Evolutionary conservation across 2,113 vertebrate genomes (phyloP).

Genomic region (Oncorhynchus keta): DNA sequence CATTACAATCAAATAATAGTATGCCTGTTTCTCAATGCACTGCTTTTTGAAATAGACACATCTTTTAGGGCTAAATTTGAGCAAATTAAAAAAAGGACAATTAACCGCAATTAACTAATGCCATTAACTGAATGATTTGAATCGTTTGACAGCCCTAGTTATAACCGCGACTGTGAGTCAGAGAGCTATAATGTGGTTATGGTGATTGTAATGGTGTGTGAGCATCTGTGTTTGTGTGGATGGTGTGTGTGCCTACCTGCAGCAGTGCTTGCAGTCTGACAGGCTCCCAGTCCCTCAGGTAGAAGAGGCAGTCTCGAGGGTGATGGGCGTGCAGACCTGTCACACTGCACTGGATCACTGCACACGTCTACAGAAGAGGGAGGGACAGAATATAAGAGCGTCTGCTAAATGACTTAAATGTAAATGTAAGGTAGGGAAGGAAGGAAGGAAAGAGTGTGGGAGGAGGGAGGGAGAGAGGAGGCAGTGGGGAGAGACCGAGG

Average conservation of each 20-base stretch:
- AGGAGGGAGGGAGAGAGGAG: not conserved
- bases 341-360: conserved; percentile 74
- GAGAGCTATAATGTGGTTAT: not conserved
- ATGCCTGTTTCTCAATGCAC: too few species aligned
- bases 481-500: not conserved
- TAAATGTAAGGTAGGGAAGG: not conserved
- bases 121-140: too few species aligned
- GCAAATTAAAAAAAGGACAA: too few species aligned
- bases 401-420: too few species aligned
- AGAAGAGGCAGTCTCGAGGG: conserved; percentile 89
- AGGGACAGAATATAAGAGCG: not conserved
- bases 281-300: conserved; percentile 86
- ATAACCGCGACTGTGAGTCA: not conserved
- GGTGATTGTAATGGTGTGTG: conserved; percentile 1
- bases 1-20: too few species aligned
- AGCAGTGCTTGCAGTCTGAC: conserved; percentile 80
- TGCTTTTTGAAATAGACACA: too few species aligned
- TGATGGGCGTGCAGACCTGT: conserved; percentile 88
- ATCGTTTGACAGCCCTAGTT: too few species aligned
- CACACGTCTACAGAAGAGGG: conserved; percentile 63
- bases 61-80: too few species aligned
- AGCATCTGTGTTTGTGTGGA: not conserved
- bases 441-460: conserved; percentile 6
- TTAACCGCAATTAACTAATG: too few species aligned
- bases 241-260: conserved; percentile 65